Evolutionary conservation across 1,140 invertebrate species (phyloP).

Genomic region (Aphaenogaster ashmeadi): DNA sequence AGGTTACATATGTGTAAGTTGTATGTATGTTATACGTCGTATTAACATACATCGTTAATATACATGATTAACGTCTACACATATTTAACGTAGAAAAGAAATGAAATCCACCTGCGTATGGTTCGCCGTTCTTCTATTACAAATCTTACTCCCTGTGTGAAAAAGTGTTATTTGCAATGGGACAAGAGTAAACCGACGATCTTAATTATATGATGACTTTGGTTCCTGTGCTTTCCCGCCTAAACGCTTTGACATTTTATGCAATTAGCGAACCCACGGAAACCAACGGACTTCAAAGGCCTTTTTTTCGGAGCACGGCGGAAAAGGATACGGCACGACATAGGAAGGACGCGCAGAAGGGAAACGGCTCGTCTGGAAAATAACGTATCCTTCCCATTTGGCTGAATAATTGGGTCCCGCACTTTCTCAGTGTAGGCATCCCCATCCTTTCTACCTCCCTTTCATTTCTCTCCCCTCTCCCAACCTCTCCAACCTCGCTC

Average conservation of each 20-base stretch:
- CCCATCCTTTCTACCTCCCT: slow-evolving; percentile 43
- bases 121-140: background rate
- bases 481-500: slow-evolving; percentile 15
- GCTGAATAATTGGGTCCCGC: slow-evolving; percentile 80
- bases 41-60: no score
- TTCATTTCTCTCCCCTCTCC: background rate
- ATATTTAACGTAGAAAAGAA: background rate
- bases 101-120: background rate
- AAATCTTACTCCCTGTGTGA: background rate
- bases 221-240: slow-evolving; percentile 8
- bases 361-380: slow-evolving; percentile 70
- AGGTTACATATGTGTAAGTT: no score
- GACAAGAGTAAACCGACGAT: slow-evolving; percentile 52
- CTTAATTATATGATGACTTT: slow-evolving; percentile 50
- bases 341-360: slow-evolving; percentile 56
- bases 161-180: slow-evolving; percentile 38
- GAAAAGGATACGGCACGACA: slow-evolving; percentile 35
- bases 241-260: slow-evolving; percentile 67
- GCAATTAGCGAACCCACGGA: slow-evolving; percentile 57
- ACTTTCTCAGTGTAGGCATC: slow-evolving; percentile 52
- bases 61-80: background rate
- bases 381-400: slow-evolving; percentile 75
- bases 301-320: slow-evolving; percentile 27
- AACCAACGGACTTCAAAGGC: slow-evolving; percentile 56
- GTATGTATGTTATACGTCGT: no score